Conservation (phyloP, 2,797 vertebrate genomes). For the Fringilla coelebs region DNA sequence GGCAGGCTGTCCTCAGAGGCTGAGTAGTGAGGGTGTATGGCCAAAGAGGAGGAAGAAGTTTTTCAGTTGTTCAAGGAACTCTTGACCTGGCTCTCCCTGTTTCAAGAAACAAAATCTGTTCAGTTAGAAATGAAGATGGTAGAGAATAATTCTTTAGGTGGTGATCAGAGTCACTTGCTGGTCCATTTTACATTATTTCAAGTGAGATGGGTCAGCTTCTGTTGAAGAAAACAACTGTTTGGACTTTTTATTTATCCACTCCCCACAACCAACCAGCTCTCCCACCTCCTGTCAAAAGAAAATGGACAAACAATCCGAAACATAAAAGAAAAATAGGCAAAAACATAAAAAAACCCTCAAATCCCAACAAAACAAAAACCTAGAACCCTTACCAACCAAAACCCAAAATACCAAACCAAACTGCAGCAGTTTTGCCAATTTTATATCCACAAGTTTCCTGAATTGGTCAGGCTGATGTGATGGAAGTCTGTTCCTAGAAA, state of each 20-base stretch:
- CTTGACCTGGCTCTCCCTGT: rapidly evolving
- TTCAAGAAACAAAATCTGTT: not conserved
- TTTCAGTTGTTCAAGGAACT: not conserved
- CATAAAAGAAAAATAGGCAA: not conserved
- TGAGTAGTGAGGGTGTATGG: not conserved
- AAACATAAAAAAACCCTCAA: rapidly evolving
- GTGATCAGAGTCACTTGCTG: not conserved
- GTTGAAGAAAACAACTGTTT: not conserved
- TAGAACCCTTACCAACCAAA: too few species aligned
- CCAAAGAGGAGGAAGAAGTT: not conserved
- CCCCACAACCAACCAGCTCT: not conserved
- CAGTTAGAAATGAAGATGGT: not conserved
- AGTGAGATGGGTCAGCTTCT: not conserved
- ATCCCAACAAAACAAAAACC: not conserved
- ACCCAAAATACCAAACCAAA: not conserved
- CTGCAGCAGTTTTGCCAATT: not conserved
- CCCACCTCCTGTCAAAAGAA: not conserved
- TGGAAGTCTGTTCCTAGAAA: not conserved
- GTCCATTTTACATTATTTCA: not conserved
- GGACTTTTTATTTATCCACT: not conserved
- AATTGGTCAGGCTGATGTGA: not conserved
- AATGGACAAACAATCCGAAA: not conserved
- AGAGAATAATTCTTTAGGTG: not conserved
- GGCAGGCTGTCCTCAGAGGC: not conserved
- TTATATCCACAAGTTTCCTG: not conserved